Base-by-base conservation (phyloP, 92 coral and sea anemone genomes). In the Epizoanthus stellaris region DNA sequence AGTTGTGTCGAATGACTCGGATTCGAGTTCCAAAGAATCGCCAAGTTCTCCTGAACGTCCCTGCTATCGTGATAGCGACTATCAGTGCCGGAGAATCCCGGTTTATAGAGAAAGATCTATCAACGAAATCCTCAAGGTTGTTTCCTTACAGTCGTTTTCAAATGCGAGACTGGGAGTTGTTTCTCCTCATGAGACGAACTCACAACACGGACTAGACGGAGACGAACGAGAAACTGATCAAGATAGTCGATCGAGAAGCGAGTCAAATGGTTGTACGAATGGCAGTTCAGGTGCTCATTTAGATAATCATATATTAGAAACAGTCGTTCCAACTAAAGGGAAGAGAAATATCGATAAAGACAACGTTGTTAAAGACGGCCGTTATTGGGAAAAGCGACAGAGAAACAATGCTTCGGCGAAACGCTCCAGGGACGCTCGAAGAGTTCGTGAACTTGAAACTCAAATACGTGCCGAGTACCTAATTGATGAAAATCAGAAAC, bases 361-460 rank as follows among this genome's bases (percentile, higher is more conserved):
- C 57, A 63, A 60, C 57, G 63, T 21, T 64, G 82, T 66, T 1
- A 94, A 94, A 86, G 98, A 94, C 65, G 92, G 88, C 6, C 89
- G 95, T 49, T 94, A 94, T 56, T 94, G 98, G 98, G 98, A 94
- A 70, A 94, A 94, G 75, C 61, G 98, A 60, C 93, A 92, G 43
- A 61, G 98, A 67, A 94, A 94, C 86, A 94, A 94, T 54, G 98
- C 98, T 3, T 94, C 98, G 16, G 98, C 98, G 3, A 94, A 94
- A 45, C 95, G 98, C 5, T 94, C 98, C 17, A 85, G 98, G 68
- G 98, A 94, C 82, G 98, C 98, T 3, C 85, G 98, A 1, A 88
- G 98, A 43, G 98, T 94, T 42, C 93, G 98, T 30, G 98, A 94
- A 92, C 92, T 94, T 7, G 98, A 94, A 83, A 93, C 96, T 69